Conservation (phyloP, 2,888 invertebrate genomes). For the Poecilobothrus nobilitatus region DNA sequence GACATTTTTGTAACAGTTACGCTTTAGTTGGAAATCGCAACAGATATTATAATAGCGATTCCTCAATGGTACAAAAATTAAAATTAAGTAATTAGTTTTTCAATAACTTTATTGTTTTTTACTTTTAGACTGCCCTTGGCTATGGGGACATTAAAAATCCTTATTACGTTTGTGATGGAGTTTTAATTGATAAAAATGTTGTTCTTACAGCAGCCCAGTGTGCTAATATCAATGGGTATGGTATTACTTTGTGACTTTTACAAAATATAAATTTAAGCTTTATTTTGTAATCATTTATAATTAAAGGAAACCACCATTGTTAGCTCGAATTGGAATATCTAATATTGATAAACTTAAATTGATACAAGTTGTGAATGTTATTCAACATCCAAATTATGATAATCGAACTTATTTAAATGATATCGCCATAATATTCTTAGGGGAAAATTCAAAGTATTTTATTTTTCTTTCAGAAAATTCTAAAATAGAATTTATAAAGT, state of each 20-base stretch:
- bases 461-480: not conserved
- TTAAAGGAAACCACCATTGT: constrained; percentile 22
- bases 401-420: constrained; percentile 9
- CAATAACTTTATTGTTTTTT: too few species aligned
- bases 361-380: constrained; percentile 17
- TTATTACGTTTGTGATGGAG: constrained; percentile 21
- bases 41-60: too few species aligned
- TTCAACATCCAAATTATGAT: constrained; percentile 20
- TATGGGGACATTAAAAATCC: too few species aligned
- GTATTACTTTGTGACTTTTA: too few species aligned
- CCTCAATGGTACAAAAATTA: too few species aligned
- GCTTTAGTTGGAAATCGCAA: too few species aligned
- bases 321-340: constrained; percentile 18
- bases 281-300: too few species aligned
- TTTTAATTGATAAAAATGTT: constrained; percentile 18
- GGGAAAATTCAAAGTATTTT: not conserved
- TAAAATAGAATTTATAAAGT: not conserved
- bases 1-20: too few species aligned
- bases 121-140: too few species aligned
- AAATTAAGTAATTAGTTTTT: too few species aligned
- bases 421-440: constrained; percentile 11
- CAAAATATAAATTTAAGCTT: too few species aligned
- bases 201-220: constrained; percentile 25
- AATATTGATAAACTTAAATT: constrained; percentile 14
- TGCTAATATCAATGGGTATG: constrained; percentile 21